Evolutionary conservation across 64 coral and sea anemone genomes (phyloP), one percentile per base, ranked within the genome.

Genomic region (Actinia equina): DNA sequence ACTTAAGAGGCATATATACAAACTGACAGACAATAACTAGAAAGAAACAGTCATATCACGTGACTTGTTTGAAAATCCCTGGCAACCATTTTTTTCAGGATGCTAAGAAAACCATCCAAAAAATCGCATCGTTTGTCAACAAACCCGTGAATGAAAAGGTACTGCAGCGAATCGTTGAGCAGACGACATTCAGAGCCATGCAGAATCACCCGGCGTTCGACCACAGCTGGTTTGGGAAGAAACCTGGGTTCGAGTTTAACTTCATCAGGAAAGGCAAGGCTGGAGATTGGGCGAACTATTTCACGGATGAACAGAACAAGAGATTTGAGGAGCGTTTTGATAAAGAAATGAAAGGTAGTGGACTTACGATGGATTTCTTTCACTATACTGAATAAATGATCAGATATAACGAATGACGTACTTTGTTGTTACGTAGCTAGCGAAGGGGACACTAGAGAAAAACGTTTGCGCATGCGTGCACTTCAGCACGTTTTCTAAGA

Each of bases 171-270:
- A 37, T 84, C 5, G 82, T 51, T 14, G 5, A 84, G 12, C 82
- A 84, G 57, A 84, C 82, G n/a, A 84, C 82, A 5, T 84, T 84
- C 43, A 15, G 23, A 27, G 51, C 22, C 6, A 84, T 84, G 82
- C 82, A 51, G 12, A 60, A 51, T 30, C 17, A 11, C 16, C 82
- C 82, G 5, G 18, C 82, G 14, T 84, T 84, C 46, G 82, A 84
- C 82, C 82, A 84, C 26, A 84, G 52, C 17, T 84, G 82, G 82
- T 84, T 84, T 13, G 82, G 82, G 25, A 54, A 20, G 22, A 84
- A 84, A 60, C 53, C 82, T 19, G 82, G 82, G 1, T 53, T 16
- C 79, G 23, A 26, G 5, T 84, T 84, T 22, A 19, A 84, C 17
- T 84, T 84, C 46, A 54, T 84, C 25, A 57, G 82, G 52, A 84